A percentile compares a stretch with the other conserved stretches of the same genome.
These are phyloP conservation scores for Andrena praecox DNA, from an alignment of 2,888 invertebrate species.

Conservation along the genomic window DNA sequence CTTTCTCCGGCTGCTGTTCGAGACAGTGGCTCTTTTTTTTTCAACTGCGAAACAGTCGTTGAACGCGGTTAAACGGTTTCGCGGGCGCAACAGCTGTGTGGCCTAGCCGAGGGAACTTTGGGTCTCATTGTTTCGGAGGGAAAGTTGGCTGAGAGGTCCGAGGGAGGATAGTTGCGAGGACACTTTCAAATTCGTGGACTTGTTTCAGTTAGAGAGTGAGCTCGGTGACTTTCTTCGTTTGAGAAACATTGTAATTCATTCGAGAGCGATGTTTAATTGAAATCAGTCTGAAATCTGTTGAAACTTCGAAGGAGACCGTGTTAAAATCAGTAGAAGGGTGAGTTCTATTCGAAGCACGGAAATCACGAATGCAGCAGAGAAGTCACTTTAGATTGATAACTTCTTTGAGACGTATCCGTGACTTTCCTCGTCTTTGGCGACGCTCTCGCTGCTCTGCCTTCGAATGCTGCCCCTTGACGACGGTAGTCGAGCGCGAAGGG, in stretches of 20 bases:
- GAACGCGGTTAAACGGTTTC: conserved; percentile 23
- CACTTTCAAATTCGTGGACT: neutral
- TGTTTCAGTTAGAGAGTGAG: neutral
- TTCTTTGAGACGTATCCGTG: neutral
- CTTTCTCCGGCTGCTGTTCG: neutral
- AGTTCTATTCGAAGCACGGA: neutral
- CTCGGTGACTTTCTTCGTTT: neutral
- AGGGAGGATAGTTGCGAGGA: neutral
- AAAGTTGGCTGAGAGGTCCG: neutral
- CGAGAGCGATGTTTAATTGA: too few relatives aligned
- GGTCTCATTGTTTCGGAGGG: neutral
- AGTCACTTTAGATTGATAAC: neutral
- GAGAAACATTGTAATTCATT: neutral
- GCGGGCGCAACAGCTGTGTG: conserved; percentile 17
- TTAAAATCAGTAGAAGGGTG: neutral
- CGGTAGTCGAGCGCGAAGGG: neutral
- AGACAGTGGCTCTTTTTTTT: neutral
- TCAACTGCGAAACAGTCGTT: neutral
- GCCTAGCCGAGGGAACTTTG: neutral
- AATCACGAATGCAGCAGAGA: neutral
- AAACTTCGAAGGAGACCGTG: too few relatives aligned
- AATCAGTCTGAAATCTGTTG: too few relatives aligned
- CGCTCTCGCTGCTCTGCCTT: neutral
- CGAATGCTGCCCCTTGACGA: neutral
- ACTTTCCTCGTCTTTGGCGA: neutral